These are phyloP conservation scores for Lota lota DNA, from an alignment of 2,113 vertebrate species.

Conservation along the genomic window DNA sequence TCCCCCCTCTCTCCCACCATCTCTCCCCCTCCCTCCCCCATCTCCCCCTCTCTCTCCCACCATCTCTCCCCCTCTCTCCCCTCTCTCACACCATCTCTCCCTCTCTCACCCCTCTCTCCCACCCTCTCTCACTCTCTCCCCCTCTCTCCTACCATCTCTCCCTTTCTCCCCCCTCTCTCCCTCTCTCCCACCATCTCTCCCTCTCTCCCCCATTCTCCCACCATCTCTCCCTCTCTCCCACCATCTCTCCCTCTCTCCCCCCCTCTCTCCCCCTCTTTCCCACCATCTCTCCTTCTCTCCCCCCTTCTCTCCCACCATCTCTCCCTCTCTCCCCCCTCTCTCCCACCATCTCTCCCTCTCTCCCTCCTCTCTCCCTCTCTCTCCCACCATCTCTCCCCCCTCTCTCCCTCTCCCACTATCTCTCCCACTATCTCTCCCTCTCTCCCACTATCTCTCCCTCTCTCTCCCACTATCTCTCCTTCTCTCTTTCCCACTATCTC, in stretches of 20 bases:
- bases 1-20: neutral
- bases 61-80: no score
- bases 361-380: no score
- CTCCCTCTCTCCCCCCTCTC: no score
- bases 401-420: no score
- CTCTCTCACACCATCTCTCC: neutral
- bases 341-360: no score
- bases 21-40: neutral
- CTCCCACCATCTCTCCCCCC: no score
- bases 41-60: no score
- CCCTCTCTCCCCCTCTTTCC: no score
- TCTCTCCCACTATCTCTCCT: conserved; percentile 21
- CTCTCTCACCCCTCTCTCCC: neutral
- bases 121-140: neutral
- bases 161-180: conserved; percentile 17
- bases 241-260: conserved; percentile 32
- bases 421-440: no score
- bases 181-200: conserved; percentile 1
- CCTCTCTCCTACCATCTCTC: conserved; percentile 7
- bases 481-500: neutral
- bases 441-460: no score
- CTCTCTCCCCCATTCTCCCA: conserved; percentile 22
- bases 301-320: no score
- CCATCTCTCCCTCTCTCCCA: neutral
- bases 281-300: no score